Evolutionary conservation across 2,888 invertebrate genomes (phyloP), one percentile per base, ranked within the genome.

Genomic region (Drosophila sordidapex): DNA sequence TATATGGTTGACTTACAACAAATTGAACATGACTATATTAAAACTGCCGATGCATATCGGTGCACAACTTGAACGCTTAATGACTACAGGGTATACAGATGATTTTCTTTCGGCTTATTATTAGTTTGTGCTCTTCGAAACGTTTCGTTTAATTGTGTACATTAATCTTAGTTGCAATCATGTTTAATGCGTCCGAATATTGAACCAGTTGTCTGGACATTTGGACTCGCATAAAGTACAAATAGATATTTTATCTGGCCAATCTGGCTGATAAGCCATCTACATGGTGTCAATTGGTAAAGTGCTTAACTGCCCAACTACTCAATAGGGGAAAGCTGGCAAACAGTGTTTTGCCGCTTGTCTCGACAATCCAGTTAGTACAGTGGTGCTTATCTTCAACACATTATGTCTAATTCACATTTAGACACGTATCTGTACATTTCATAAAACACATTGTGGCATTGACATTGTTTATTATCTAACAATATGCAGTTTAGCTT

Each of bases 391-490:
- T 66, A 78, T 76, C 75, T 52, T 1, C 25, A 54, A 43, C 27
- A 49, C 61, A 49, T 58, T 38, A 38, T 66, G 57, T 66, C 60
- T 59, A 70, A 53, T 75, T 40, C 40, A 63, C 60, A 66, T 66
- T 57, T 63, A n/a, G 3, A 38, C 74, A 70, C 70, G 75, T 79
- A 13, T 61, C 18, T 59, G 4, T 52, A 13, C 15, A 59, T 46
- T 25, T 35, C 6, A 11, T 15, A 33, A 38, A 21, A 38, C 65
- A 40, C 65, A 46, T 29, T 43, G 27, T 67, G 80, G 58, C 77
- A 70, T 74, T 82, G 82, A 80, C 85, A 77, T 77, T 87, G 58
- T 82, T 76, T 70, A 40, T 73, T 87, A 87, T 82, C 88, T 68
- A 77, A 85, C 40, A 29, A 65, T 43, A 33, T 46, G 29, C 31